A percentile compares a stretch with the other conserved stretches of the same genome.
Conservation (phyloP, 1,140 invertebrate species). For the Conus ventricosus region DNA sequence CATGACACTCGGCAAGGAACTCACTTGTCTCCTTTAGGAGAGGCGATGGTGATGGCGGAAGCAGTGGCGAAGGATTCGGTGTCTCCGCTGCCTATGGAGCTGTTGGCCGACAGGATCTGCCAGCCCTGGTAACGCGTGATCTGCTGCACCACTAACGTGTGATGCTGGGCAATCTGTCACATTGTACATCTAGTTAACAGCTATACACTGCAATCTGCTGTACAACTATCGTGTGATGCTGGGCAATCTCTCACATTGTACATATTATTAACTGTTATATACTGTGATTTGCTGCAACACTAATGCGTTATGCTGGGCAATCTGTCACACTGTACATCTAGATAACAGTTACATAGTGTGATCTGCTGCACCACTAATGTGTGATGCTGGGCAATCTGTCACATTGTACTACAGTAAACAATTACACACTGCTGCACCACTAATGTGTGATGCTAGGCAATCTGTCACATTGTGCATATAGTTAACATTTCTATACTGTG, state of each 20-base stretch:
- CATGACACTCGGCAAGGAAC: neutral
- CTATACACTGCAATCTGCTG: neutral
- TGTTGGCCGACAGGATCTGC: conserved; percentile 87
- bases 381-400: conserved; percentile 20
- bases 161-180: conserved; percentile 89
- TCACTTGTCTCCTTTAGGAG: conserved; percentile 87
- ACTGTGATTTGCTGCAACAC: conserved; percentile 87
- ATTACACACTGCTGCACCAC: neutral
- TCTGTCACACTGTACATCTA: conserved; percentile 71
- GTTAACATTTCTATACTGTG: neutral
- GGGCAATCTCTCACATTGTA: neutral
- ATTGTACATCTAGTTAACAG: neutral
- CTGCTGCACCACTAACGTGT: conserved; percentile 90
- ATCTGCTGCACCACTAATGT: neutral
- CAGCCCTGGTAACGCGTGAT: conserved; percentile 95
- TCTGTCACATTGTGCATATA: neutral
- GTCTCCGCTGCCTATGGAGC: conserved; percentile 88
- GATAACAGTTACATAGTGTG: neutral
- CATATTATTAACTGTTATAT: neutral
- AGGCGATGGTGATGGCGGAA: conserved; percentile 86
- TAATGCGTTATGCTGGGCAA: conserved; percentile 93
- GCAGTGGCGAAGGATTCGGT: conserved; percentile 94
- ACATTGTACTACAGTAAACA: neutral
- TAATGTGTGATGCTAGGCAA: neutral
- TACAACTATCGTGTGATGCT: neutral